phyloP scores from a whole-genome alignment of 1,140 invertebrate species.

The Drosophila quadrilineata region DNA sequence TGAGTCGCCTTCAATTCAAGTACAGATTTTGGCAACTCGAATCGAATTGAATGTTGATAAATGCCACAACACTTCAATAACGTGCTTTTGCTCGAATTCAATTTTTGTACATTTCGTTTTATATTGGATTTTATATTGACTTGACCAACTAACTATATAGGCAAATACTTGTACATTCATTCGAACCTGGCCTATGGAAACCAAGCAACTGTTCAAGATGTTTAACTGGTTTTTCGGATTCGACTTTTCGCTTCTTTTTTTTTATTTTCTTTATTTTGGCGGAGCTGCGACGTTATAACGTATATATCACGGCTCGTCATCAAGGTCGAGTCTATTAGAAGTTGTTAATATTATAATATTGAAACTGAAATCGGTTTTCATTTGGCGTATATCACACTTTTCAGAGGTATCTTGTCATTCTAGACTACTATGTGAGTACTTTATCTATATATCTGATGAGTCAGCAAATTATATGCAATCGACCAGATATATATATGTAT shows the following conservation, averaged over 20 bases:
- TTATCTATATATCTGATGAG: conserved; percentile 48
- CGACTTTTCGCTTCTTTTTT: conserved; percentile 38
- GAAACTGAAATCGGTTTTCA: conserved; percentile 40
- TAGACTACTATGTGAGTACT: too few species aligned
- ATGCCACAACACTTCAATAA: conserved; percentile 33
- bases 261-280: too few species aligned
- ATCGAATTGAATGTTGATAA: background rate
- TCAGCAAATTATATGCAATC: conserved; percentile 47
- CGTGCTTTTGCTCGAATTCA: conserved; percentile 16
- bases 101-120: conserved; percentile 43
- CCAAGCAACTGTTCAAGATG: conserved; percentile 40
- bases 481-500: too few species aligned
- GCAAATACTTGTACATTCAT: conserved; percentile 9
- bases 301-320: conserved; percentile 32
- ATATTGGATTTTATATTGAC: too few species aligned
- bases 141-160: conserved; percentile 63
- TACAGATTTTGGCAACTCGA: conserved; percentile 18
- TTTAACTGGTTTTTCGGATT: conserved; percentile 60
- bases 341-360: conserved; percentile 26
- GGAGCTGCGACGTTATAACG: too few species aligned
- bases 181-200: conserved; percentile 3
- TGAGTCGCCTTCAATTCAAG: conserved; percentile 21
- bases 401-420: too few species aligned
- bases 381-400: conserved; percentile 23
- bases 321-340: conserved; percentile 28